phyloP scores from a whole-genome alignment of 2,113 vertebrate species.

The Butorides virescens region DNA sequence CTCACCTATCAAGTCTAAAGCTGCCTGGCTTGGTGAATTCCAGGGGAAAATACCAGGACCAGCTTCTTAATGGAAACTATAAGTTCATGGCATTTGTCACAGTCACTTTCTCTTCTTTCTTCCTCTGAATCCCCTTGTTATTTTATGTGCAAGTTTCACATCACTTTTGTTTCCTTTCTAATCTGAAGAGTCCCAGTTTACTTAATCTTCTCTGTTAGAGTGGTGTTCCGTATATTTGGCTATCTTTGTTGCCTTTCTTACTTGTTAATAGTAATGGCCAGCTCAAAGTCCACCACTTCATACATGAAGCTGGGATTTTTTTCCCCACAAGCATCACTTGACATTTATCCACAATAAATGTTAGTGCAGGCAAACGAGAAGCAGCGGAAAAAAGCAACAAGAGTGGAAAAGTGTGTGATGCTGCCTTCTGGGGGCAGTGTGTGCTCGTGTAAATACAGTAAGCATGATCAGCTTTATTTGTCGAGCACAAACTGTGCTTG shows the following conservation, averaged over 20 bases:
- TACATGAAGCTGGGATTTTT: not conserved
- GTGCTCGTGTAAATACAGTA: not conserved
- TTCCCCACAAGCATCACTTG: not conserved
- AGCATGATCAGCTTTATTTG: not conserved
- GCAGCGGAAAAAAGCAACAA: not conserved
- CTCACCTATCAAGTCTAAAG: not conserved
- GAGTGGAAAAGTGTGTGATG: not conserved
- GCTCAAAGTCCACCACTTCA: not conserved
- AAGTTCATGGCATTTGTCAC: not conserved
- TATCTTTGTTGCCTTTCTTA: not conserved
- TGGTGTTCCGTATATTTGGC: rapidly evolving
- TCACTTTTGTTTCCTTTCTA: not conserved
- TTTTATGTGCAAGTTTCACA: not conserved
- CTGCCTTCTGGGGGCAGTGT: constrained; percentile 54
- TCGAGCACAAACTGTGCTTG: not conserved
- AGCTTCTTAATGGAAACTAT: not conserved
- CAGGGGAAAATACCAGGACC: not conserved
- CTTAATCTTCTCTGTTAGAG: not conserved
- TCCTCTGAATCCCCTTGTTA: not conserved
- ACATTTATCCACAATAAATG: not conserved
- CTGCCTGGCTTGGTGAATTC: not conserved
- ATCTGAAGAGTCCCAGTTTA: not conserved
- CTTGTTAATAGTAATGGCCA: not conserved
- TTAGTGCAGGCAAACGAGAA: not conserved
- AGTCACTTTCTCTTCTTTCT: not conserved